These are phyloP conservation scores for Eupeodes corollae DNA, from an alignment of 1,140 invertebrate species.

Conservation along the genomic window DNA sequence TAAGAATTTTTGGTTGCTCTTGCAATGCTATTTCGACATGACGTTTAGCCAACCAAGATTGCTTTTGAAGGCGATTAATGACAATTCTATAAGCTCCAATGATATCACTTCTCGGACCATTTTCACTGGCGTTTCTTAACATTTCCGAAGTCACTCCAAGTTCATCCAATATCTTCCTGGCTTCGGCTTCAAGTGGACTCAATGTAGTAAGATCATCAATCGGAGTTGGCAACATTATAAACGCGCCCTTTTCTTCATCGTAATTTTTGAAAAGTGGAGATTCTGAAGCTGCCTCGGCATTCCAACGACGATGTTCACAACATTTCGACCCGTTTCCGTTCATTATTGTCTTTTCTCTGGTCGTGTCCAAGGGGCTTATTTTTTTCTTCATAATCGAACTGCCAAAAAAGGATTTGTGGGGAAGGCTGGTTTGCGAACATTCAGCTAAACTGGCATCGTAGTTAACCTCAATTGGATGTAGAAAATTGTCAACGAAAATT, in stretches of 20 bases:
- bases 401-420: constrained; percentile 23
- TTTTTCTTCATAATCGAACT: constrained; percentile 31
- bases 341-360: constrained; percentile 25
- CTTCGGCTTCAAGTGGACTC: constrained; percentile 36
- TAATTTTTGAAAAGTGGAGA: constrained; percentile 36
- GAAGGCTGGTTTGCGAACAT: constrained; percentile 9
- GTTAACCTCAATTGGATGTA: constrained; percentile 29
- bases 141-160: constrained; percentile 36
- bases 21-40: constrained; percentile 34
- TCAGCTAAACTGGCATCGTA: constrained; percentile 15
- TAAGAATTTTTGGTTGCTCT: constrained; percentile 28
- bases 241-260: constrained; percentile 36
- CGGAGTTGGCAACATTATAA: constrained; percentile 37
- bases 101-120: constrained; percentile 37
- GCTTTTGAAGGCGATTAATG: constrained; percentile 37
- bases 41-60: constrained; percentile 30
- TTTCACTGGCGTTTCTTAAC: constrained; percentile 30
- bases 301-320: constrained; percentile 24
- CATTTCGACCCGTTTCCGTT: constrained; percentile 16
- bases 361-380: constrained; percentile 32
- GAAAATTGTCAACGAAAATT: constrained; percentile 30
- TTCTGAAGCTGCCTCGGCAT: constrained; percentile 27
- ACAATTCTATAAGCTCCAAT: constrained; percentile 40
- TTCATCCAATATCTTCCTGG: constrained; percentile 34
- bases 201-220: constrained; percentile 35